Evolutionary conservation across 23 tunicate species (phyloP).

Genomic region (Styela plicata): DNA sequence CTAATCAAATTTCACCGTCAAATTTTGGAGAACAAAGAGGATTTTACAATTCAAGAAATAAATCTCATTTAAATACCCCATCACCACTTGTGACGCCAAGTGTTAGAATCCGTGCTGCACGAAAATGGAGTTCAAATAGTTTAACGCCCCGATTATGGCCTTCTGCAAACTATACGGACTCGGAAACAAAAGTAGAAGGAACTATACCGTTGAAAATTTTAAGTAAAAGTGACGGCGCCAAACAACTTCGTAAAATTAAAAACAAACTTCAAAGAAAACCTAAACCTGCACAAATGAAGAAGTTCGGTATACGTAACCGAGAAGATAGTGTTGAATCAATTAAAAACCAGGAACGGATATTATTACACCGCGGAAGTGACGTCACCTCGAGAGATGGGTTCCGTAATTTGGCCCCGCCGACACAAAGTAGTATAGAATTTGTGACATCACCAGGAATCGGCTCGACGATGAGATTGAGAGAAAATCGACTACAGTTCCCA

Average conservation of each 20-base stretch:
- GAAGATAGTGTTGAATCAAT: neutral
- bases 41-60: neutral
- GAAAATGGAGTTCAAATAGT: neutral
- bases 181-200: neutral
- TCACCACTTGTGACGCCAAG: neutral
- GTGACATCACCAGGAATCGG: neutral
- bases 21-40: neutral
- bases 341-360: neutral
- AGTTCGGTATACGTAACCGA: neutral
- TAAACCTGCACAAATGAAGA: neutral
- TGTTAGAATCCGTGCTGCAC: neutral
- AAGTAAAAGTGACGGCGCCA: constrained; percentile 48
- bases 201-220: neutral
- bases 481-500: neutral
- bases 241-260: neutral
- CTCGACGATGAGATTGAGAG: neutral
- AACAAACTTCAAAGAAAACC: neutral
- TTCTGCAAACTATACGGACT: neutral
- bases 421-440: neutral
- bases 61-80: neutral
- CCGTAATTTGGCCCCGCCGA: neutral
- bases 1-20: neutral
- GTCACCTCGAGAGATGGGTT: neutral
- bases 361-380: neutral
- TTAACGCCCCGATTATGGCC: neutral